phyloP scores from a whole-genome alignment of 1,140 invertebrate species.

The Brachionus calyciflorus region DNA sequence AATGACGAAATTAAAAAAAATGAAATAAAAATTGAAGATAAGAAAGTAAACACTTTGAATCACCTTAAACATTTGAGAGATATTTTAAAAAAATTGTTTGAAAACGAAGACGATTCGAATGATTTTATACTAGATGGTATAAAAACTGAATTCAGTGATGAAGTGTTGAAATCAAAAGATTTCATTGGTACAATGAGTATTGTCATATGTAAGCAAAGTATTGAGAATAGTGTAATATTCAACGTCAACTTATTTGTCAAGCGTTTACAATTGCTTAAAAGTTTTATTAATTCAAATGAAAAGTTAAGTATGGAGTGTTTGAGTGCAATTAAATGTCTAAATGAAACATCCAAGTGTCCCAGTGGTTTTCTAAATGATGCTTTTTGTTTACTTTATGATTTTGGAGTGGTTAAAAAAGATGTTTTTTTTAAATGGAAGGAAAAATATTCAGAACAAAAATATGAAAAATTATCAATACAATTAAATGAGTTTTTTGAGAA shows the following conservation, averaged over 20 bases:
- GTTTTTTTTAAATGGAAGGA: conserved; percentile 1
- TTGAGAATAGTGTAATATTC: neutral
- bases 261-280: neutral
- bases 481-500: too few species aligned
- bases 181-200: neutral
- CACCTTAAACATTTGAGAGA: neutral
- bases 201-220: neutral
- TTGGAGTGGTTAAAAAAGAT: neutral
- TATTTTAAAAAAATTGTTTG: neutral
- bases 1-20: neutral
- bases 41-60: neutral
- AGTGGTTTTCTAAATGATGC: neutral
- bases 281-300: neutral
- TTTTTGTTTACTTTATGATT: neutral
- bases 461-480: too few species aligned
- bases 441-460: too few species aligned
- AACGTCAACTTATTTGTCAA: neutral
- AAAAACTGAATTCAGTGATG: neutral
- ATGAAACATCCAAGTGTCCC: neutral
- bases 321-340: neutral
- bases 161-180: neutral
- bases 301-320: neutral
- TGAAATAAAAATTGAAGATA: neutral
- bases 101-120: neutral
- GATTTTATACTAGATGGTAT: neutral